Conservation (phyloP, 2,888 invertebrate species). For the Trissonchulus sp. region DNA sequence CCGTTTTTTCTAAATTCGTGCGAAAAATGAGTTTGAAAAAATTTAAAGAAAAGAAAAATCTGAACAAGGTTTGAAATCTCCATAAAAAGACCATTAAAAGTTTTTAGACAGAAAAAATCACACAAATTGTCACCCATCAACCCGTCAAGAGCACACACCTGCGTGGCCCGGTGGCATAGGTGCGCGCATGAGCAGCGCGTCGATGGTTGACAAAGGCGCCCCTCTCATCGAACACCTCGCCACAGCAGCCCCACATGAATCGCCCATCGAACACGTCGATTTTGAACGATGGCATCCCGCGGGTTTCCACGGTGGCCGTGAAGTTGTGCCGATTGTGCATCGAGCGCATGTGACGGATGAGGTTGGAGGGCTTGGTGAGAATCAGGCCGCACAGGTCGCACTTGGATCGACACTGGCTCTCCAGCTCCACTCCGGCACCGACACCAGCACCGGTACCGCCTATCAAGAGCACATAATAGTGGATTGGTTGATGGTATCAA, state of each 20-base stretch:
- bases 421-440: too few relatives aligned
- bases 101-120: too few relatives aligned
- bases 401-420: conserved; percentile 35
- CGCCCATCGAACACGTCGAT: conserved; percentile 18
- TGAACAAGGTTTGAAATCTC: too few relatives aligned
- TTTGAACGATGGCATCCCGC: conserved; percentile 32
- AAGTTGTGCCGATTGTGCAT: conserved; percentile 43
- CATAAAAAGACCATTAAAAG: too few relatives aligned
- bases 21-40: too few relatives aligned
- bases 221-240: conserved; percentile 27
- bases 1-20: too few relatives aligned
- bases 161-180: not conserved
- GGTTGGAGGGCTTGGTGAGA: conserved; percentile 42
- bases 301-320: conserved; percentile 38
- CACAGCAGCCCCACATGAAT: conserved; percentile 29
- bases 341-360: conserved; percentile 45
- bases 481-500: too few relatives aligned
- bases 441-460: too few relatives aligned
- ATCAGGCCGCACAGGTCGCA: conserved; percentile 44
- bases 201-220: conserved; percentile 26
- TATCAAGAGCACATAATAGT: too few relatives aligned
- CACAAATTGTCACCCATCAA: too few relatives aligned
- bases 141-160: too few relatives aligned
- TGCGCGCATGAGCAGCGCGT: conserved; percentile 23
- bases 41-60: too few relatives aligned